These are phyloP conservation scores for Etia nguti DNA, from an alignment of 2,113 vertebrate species.

Conservation along the genomic window DNA sequence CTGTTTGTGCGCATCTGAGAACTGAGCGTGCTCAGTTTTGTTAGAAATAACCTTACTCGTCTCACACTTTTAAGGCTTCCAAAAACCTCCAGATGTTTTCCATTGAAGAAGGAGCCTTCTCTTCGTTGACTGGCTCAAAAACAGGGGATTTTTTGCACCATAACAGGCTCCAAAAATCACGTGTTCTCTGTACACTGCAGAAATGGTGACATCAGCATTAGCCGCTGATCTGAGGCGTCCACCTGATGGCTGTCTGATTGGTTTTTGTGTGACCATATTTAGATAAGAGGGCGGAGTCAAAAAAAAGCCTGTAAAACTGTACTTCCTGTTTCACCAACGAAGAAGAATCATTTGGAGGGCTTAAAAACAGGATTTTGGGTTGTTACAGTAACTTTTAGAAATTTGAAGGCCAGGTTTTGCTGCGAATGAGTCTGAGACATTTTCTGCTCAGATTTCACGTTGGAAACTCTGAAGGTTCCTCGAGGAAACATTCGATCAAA, in stretches of 20 bases:
- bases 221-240: background rate
- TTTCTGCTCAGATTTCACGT: background rate
- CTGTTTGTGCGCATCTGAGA: background rate
- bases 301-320: no score
- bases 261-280: background rate
- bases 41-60: background rate
- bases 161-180: background rate
- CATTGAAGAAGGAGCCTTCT: background rate
- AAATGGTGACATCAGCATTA: background rate
- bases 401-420: background rate
- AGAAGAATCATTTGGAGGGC: no score
- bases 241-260: background rate
- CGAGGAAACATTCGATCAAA: background rate
- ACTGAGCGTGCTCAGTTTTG: background rate
- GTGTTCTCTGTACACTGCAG: background rate
- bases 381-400: background rate
- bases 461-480: background rate
- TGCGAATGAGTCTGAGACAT: background rate
- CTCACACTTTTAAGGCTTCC: background rate
- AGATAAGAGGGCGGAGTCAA: background rate
- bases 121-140: background rate
- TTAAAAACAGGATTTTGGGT: background rate
- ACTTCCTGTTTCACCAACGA: no score
- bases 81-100: background rate
- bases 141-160: accelerated